Percentiles rank a stretch among this genome's conserved stretches.
phyloP scores from a whole-genome alignment of 2,888 invertebrate species.

The Drosophila niveifrons region DNA sequence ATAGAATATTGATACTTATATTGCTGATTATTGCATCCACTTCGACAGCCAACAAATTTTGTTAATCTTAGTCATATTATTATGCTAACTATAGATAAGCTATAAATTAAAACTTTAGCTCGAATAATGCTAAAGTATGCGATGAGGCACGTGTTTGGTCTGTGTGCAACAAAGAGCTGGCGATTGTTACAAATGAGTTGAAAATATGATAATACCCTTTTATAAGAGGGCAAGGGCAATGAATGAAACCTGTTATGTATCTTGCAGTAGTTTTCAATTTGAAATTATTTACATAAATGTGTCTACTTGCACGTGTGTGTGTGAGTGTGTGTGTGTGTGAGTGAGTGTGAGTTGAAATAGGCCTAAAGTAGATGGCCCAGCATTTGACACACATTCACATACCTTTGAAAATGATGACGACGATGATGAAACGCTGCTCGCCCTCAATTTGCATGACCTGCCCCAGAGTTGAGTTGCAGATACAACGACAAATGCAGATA shows the following conservation, averaged over 20 bases:
- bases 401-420: conserved; percentile 18
- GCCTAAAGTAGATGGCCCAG: conserved; percentile 48
- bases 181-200: conserved; percentile 15
- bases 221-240: conserved; percentile 54
- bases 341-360: conserved; percentile 43
- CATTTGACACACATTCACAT: conserved; percentile 31
- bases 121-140: neutral
- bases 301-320: neutral
- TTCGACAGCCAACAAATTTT: neutral
- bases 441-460: conserved; percentile 64
- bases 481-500: conserved; percentile 2
- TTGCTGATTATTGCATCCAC: no score
- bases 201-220: conserved; percentile 23
- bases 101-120: neutral
- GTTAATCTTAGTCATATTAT: neutral
- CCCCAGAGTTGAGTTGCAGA: conserved; percentile 44
- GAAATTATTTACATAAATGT: conserved; percentile 56
- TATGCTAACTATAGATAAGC: neutral
- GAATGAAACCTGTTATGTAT: conserved; percentile 58
- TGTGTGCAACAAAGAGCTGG: neutral
- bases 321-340: conserved; percentile 4
- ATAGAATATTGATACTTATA: no score
- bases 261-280: conserved; percentile 35
- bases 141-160: neutral
- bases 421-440: conserved; percentile 51